Evolutionary conservation across 2,888 invertebrate species (phyloP), one percentile per base, ranked within the genome.

Genomic region (Diloba caeruleocephala): DNA sequence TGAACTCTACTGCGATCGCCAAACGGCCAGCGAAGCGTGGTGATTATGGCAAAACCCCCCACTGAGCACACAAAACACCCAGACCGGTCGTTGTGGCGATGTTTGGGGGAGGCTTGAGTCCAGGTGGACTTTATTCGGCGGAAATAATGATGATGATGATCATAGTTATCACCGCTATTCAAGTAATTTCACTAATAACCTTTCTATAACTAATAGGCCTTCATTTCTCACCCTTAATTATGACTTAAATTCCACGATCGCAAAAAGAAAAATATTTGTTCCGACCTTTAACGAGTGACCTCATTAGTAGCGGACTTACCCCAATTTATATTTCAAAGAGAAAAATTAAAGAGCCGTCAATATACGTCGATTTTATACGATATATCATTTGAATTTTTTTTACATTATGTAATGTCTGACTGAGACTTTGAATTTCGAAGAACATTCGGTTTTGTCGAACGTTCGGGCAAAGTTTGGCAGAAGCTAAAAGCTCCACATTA

Each of bases 201-300:
- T 50, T 52, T 46, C 6, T 52, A 36, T 4, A 28, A 37, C 55
- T 64, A 60, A 65, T 60, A 65, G 61, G 55, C 44, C 3, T 34
- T 45, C 44, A 39, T 59, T 59, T 45, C 54, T 59, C 48, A 59
- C 53, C 10, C 45, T 49, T 64, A 49, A 66, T 61, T 56, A 56
- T 61, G 61, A 53, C 4, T 51, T 58, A 54, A 67, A 62, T 42
- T 62, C 23, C 17, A 32, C 28, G 31, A 32, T 21, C 32, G 49
- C 52, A 37, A 60, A 60, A 63, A 55, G 55, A 53, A 59, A 64
- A 67, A 63, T 67, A 59, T 55, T 63, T 55, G 50, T 60, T 23
- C 42, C 52, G 33, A 49, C 53, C 51, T 49, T 61, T 50, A 62
- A 54, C 59, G 54, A 63, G 39, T 64, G 68, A 63, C 60, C 63